These are phyloP conservation scores for Heterotis niloticus DNA, from an alignment of 2,113 vertebrate species.

Conservation along the genomic window DNA sequence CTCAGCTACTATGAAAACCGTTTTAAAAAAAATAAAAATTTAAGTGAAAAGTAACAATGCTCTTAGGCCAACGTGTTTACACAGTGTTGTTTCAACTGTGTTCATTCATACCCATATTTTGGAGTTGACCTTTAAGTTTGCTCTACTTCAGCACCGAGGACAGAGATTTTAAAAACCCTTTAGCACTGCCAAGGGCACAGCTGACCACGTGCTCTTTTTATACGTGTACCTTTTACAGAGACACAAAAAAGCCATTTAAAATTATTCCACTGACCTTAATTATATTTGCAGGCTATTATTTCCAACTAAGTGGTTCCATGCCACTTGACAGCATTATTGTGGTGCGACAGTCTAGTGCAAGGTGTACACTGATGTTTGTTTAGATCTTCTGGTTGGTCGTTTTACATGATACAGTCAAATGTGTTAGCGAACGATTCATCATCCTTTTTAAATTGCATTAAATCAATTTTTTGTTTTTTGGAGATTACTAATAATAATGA, in stretches of 20 bases:
- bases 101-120: slow-evolving; percentile 12
- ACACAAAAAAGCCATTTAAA: neutral
- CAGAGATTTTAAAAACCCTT: too few relatives aligned
- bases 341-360: too few relatives aligned
- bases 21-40: neutral
- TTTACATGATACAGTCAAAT: too few relatives aligned
- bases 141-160: too few relatives aligned
- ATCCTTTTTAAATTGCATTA: too few relatives aligned
- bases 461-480: too few relatives aligned
- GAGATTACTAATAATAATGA: too few relatives aligned
- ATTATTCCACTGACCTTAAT: slow-evolving; percentile 7
- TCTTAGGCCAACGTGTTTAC: neutral
- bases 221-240: neutral
- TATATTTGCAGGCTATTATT: neutral
- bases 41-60: neutral
- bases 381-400: too few relatives aligned
- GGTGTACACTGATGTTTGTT: too few relatives aligned
- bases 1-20: neutral
- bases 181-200: too few relatives aligned
- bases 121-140: neutral
- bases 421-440: too few relatives aligned
- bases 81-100: neutral
- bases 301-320: neutral
- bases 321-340: neutral
- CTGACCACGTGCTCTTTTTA: neutral